A percentile compares a stretch with the other conserved stretches of the same genome.
These are phyloP conservation scores for Iselma pallidipennis DNA, from an alignment of 2,888 invertebrate genomes.

Conservation along the genomic window DNA sequence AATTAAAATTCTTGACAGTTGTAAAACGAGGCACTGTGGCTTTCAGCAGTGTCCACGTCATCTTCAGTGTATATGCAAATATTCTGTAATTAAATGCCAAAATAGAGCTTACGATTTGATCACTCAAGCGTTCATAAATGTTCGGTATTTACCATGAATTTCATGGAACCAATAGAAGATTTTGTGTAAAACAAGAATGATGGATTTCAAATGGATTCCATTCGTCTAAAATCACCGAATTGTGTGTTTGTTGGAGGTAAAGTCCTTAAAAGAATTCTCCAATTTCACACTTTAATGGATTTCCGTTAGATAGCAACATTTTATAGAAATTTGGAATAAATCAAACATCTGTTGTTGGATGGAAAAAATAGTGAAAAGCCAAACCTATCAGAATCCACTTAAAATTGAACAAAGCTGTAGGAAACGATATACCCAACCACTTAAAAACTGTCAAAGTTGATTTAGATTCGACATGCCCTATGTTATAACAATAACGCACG, in stretches of 20 bases:
- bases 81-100: not conserved
- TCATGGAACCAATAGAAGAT: too few relatives aligned
- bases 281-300: slow-evolving; percentile 25
- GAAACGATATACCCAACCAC: slow-evolving; percentile 35
- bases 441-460: slow-evolving; percentile 50
- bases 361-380: slow-evolving; percentile 29
- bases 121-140: too few relatives aligned
- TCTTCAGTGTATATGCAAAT: not conserved
- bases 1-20: slow-evolving; percentile 54
- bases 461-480: slow-evolving; percentile 38
- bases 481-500: slow-evolving; percentile 39
- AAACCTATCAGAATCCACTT: slow-evolving; percentile 43
- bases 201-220: not conserved
- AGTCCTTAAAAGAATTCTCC: slow-evolving; percentile 10
- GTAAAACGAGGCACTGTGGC: slow-evolving; percentile 42
- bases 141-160: too few relatives aligned
- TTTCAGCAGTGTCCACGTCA: not conserved
- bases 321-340: slow-evolving; percentile 26
- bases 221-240: not conserved
- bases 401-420: slow-evolving; percentile 44
- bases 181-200: not conserved
- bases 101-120: too few relatives aligned
- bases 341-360: slow-evolving; percentile 43
- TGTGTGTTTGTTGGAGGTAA: too few relatives aligned
- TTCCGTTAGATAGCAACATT: slow-evolving; percentile 20